Base-by-base conservation (phyloP, 2,888 invertebrate species). In the Meandrusa payeni region DNA sequence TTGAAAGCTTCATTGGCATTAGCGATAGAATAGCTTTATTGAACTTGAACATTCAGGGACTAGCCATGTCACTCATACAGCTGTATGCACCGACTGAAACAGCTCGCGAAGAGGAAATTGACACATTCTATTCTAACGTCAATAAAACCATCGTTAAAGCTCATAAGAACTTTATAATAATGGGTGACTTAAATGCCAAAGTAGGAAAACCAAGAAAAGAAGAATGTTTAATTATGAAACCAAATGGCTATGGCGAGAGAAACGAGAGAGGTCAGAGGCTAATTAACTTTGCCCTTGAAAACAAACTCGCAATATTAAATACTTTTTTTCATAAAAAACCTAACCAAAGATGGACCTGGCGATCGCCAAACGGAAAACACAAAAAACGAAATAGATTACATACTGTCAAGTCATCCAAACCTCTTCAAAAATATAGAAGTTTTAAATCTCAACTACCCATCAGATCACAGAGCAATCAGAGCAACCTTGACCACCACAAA, bases 321-420 rank as follows among this genome's bases (percentile, higher is more conserved):
- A n/a, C n/a, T n/a, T n/a, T 40, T 22, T 23, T 50, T 29, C 10
- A 46, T 47, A 28, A 48, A 48, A 50, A 48, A n/a, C 1, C 1
- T 1, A 51, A 29, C 5, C 7, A 15, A n/a, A 53, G 19, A 34
- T 50, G 51, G 46, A 54, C 49, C 0, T 52, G 51, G 52, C 9
- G 10, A n/a, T 48, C 49, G 1, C 52, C 51, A 3, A 20, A 50
- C 19, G 33, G 33, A 5, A 24, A 39, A 17, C 2, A 29, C 7
- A 49, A 48, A n/a, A 39, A 54, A 52, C 5, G 51, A 54, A 42
- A 54, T 56, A 2, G 50, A 52, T 19, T 49, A 10, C 12, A 32
- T 55, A 1, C 12, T 55, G 6, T 48, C 53, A 20, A 55, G 52
- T 12, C 17, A 13, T 13, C 46, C 45, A 7, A 1, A 36, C 1